Percentiles rank a stretch among this genome's conserved stretches.
Evolutionary conservation across 2,113 vertebrate genomes (phyloP).

Genomic region (Scatophagus argus): DNA sequence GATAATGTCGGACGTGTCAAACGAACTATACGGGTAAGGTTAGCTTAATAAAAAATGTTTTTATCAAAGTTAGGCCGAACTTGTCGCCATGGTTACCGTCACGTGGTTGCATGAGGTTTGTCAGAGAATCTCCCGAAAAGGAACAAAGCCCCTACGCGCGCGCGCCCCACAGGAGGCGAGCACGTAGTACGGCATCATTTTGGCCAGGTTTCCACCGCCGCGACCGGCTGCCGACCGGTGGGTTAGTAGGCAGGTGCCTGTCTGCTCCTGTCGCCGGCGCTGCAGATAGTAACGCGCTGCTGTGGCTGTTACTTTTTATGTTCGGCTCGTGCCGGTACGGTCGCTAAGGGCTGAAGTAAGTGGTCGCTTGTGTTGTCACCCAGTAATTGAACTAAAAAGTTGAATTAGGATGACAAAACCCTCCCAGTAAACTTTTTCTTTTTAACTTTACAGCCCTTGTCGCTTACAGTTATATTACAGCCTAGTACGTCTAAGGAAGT

Average conservation of each 20-base stretch:
- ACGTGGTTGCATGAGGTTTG: background rate
- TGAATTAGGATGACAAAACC: background rate
- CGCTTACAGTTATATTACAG: too few relatives aligned
- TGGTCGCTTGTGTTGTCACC: background rate
- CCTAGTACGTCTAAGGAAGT: background rate
- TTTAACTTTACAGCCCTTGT: background rate
- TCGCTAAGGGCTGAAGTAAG: background rate
- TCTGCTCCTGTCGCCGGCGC: background rate
- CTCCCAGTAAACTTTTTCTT: background rate
- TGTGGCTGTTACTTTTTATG: background rate
- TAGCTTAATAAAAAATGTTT: background rate
- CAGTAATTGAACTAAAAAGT: background rate
- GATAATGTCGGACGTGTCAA: rapidly evolving
- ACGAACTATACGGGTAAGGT: rapidly evolving
- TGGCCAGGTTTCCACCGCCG: background rate
- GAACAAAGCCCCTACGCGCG: background rate
- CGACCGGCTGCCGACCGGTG: background rate
- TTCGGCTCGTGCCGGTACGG: too few relatives aligned
- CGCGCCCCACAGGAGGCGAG: conserved; percentile 20
- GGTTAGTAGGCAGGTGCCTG: background rate
- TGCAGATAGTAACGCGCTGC: background rate
- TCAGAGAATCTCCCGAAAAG: background rate
- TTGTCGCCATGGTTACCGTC: conserved; percentile 33
- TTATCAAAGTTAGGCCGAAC: background rate
- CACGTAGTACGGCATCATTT: conserved; percentile 42